Base-by-base conservation (phyloP, 2,888 invertebrate genomes). In the Cactoblastis cactorum region DNA sequence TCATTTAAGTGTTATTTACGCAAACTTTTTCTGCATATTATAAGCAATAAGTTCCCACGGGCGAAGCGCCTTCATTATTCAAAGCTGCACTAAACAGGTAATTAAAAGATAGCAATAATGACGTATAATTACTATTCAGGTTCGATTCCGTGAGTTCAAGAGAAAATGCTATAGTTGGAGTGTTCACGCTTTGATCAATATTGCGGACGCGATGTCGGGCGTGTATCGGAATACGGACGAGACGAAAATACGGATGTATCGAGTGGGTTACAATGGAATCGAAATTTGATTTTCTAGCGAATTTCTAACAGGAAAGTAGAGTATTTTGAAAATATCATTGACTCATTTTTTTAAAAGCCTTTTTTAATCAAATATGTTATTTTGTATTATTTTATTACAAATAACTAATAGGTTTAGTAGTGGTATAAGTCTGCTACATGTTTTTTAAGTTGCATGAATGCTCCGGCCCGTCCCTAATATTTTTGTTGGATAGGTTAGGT, bases 141-240 rank as follows among this genome's bases (percentile, higher is more conserved):
- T 17, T 15, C 18, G 18, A 57, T 63, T 62, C 63, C 49, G 63
- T 62, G 63, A 63, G 68, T 71, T 73, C 68, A 54, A 77, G 78
- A 77, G 83, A 83, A 85, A 84, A 74, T 69, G 63, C 69, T 72
- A 66, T 68, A 68, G 77, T 72, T 65, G 71, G 63, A 66, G 65
- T 62, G 66, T 71, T 78, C 82, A 84, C 84, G 80, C 63, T 53
- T 64, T 74, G 70, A 78, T 83, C 77, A 77, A 70, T 82, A 84
- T 83, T 82, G 80, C 67, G 73, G 80, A 59, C 72, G 72, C 77
- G 71, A 65, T 61, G 52, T 57, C 51, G 49, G 59, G 57, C 54
- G 56, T 63, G 65, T 62, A 59, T 67, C 62, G 56, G 80, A 80
- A 81, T 81, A 80, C 69, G 66, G 70, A 74, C 69, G 65, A 56